phyloP scores from a whole-genome alignment of 2,797 vertebrate genomes.

The Cuniculus paca region DNA sequence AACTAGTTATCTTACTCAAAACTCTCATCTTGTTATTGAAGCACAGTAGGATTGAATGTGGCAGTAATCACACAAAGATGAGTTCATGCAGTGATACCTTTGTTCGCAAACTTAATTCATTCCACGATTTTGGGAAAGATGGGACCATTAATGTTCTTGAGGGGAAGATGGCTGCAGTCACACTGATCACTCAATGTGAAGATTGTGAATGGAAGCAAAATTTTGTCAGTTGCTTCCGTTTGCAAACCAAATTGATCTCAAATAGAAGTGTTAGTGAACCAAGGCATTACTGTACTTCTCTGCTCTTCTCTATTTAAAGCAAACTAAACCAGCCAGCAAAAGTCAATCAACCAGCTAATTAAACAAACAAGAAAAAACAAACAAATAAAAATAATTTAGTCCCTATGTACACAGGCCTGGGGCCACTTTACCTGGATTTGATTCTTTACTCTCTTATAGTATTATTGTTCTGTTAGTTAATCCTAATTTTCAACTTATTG shows the following conservation, averaged over 20 bases:
- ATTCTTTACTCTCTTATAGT: not conserved
- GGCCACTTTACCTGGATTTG: not conserved
- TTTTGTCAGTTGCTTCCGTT: not conserved
- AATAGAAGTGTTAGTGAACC: not conserved
- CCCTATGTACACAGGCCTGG: not conserved
- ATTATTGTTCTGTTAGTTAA: not conserved
- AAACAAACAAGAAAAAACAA: not conserved
- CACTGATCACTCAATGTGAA: too few relatives aligned
- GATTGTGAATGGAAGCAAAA: not conserved
- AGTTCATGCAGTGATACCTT: not conserved
- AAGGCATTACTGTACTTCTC: not conserved
- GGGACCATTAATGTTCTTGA: not conserved
- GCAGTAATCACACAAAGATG: not conserved
- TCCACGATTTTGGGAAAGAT: not conserved
- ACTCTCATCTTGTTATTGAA: not conserved
- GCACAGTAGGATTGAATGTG: not conserved
- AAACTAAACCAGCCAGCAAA: not conserved
- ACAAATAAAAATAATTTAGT: not conserved
- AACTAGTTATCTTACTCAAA: not conserved
- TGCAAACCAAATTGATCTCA: not conserved
- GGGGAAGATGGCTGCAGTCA: not conserved
- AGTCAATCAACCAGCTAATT: not conserved
- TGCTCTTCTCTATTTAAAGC: not conserved
- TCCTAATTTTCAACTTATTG: not conserved
- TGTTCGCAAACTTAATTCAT: not conserved